Conservation (phyloP, 30 jellyfish, hydroid and myxozoan genomes). For the Cassiopea xamachana region DNA sequence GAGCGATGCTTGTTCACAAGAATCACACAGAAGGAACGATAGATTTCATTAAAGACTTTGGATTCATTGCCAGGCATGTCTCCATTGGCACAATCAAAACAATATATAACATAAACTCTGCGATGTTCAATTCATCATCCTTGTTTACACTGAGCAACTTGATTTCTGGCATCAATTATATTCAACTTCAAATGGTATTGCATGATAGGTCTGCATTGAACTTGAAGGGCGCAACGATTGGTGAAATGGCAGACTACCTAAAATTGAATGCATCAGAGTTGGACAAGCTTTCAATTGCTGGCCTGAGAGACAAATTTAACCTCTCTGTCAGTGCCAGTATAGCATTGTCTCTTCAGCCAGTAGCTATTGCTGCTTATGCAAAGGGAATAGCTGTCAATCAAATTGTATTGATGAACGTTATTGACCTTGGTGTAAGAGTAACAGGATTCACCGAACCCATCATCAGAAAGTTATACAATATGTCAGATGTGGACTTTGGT, state of each 20-base stretch:
- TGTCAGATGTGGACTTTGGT: slow-evolving; percentile 3
- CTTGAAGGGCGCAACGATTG: not conserved
- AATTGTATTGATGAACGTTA: not conserved
- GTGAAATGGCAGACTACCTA: not conserved
- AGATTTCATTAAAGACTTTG: slow-evolving; percentile 31
- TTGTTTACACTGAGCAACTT: not conserved
- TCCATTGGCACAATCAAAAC: slow-evolving; percentile 1
- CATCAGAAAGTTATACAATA: slow-evolving; percentile 11
- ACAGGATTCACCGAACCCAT: slow-evolving; percentile 28
- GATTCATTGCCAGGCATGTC: slow-evolving; percentile 8
- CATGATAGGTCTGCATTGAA: not conserved
- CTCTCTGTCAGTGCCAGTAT: not conserved
- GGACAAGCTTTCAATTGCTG: not conserved
- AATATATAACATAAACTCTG: slow-evolving; percentile 1
- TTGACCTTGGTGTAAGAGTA: slow-evolving; percentile 11
- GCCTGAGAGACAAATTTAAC: not conserved
- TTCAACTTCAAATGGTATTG: not conserved
- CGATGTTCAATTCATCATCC: not conserved
- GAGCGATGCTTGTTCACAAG: slow-evolving; percentile 21
- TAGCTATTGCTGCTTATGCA: slow-evolving; percentile 19
- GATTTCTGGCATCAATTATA: slow-evolving; percentile 19
- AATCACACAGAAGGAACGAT: slow-evolving; percentile 29
- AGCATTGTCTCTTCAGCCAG: slow-evolving; percentile 15
- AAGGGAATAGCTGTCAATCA: slow-evolving; percentile 22
- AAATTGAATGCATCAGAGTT: not conserved